These are phyloP conservation scores for Brotula barbata DNA, from an alignment of 2,797 vertebrate genomes.

Conservation along the genomic window DNA sequence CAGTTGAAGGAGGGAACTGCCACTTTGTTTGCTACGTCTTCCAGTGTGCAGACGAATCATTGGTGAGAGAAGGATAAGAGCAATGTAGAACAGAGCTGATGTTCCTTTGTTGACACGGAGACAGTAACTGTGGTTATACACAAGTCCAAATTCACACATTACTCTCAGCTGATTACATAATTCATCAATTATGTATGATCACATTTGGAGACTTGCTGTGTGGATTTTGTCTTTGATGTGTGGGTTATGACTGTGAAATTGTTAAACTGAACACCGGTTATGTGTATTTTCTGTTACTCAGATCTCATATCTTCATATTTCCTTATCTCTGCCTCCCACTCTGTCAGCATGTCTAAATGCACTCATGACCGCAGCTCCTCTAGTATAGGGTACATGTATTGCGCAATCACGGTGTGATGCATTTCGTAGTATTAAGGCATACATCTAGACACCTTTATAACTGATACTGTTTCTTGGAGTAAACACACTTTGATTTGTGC, in stretches of 20 bases:
- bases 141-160: background rate
- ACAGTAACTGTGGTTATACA: background rate
- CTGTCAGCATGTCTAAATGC: constrained; percentile 6
- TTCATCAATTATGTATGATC: no score
- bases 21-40: constrained; percentile 97
- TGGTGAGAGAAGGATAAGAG: constrained; percentile 81
- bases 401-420: no score
- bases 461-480: no score
- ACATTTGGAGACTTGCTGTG: no score
- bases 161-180: background rate
- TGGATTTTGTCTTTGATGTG: no score
- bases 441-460: no score
- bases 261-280: background rate
- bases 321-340: background rate
- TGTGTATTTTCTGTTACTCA: background rate
- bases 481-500: no score
- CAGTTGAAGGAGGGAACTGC: constrained; percentile 85
- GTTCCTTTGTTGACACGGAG: no score
- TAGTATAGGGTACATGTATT: no score
- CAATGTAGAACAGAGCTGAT: background rate
- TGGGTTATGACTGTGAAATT: no score
- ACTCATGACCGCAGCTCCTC: no score
- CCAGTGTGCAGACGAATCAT: constrained; percentile 91
- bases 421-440: no score
- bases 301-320: background rate